phyloP scores from a whole-genome alignment of 1,140 invertebrate genomes.

The Agraylea sexmaculata region DNA sequence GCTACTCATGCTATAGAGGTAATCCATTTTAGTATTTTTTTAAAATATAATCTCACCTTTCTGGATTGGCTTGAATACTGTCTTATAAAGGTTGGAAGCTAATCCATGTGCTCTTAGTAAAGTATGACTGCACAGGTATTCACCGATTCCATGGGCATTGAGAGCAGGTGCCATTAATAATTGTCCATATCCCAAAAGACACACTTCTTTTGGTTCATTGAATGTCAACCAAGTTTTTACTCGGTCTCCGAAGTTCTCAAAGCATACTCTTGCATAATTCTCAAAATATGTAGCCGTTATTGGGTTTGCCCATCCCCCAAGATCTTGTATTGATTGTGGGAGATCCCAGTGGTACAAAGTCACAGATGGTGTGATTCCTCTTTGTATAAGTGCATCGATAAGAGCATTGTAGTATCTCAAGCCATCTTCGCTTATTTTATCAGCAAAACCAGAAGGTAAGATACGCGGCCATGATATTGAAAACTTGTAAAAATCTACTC shows the following conservation, averaged over 20 bases:
- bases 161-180: slow-evolving; percentile 28
- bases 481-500: slow-evolving; percentile 45
- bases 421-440: slow-evolving; percentile 37
- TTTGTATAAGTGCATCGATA: slow-evolving; percentile 36
- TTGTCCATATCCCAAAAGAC: slow-evolving; percentile 31
- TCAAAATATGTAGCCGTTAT: slow-evolving; percentile 37
- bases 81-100: slow-evolving; percentile 44
- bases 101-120: slow-evolving; percentile 41
- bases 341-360: slow-evolving; percentile 45
- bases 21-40: too few relatives aligned
- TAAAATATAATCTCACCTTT: slow-evolving; percentile 31
- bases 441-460: slow-evolving; percentile 39
- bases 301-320: slow-evolving; percentile 43
- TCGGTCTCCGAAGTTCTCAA: slow-evolving; percentile 30
- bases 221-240: slow-evolving; percentile 29
- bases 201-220: slow-evolving; percentile 35
- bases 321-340: slow-evolving; percentile 35
- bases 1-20: too few relatives aligned
- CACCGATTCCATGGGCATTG: slow-evolving; percentile 27
- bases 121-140: slow-evolving; percentile 41
- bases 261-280: slow-evolving; percentile 27
- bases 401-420: slow-evolving; percentile 46
- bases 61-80: slow-evolving; percentile 38
- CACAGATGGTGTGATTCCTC: slow-evolving; percentile 35
- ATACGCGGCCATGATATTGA: slow-evolving; percentile 50